Base-by-base conservation (phyloP, 2,113 vertebrate species). In the Cheirogaleus medius region DNA sequence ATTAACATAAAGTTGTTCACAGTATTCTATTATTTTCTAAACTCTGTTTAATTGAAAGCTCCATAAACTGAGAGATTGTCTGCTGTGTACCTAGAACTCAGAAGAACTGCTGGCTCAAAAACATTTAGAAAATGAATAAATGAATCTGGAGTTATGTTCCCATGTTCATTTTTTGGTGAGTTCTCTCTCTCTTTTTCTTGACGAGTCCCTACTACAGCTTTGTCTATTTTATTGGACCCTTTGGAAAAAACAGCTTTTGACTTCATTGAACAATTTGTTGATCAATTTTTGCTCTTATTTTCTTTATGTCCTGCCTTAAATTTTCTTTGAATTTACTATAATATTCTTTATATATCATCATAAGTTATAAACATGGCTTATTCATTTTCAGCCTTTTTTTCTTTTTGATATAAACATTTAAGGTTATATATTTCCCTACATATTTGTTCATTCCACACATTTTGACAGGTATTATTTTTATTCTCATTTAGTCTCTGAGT, bases 401-500 rank as follows among this genome's bases (percentile, higher is more conserved):
- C 21, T 87, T 90, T 91, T 37, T 37, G 82, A 56, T 64, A 12
- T 37, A 74, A 87, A 73, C n/a, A 74, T 47, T 93, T 42, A 91
- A 86, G 32, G 18, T 47, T 83, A 44, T 60, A 42, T 20, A 58
- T 92, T 93, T 89, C 39, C n/a, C 64, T 29, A 12, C 8, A 7
- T 64, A 34, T 74, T 80, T 90, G 20, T 32, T 87, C 8, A 87
- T 63, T 44, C 15, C 15, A 77, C 49, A 76, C 47, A 63, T 97
- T 87, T 71, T 80, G 76, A 87, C 18, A 87, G 2, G 6, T 23
- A 82, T 49, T 82, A 34, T 44, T 96, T 94, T 97, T 37, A 88
- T 86, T 89, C 94, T 92, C 63, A 87, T 85, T 90, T 87, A 86
- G 29, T 82, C 52, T 85, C 71, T 91, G 87, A 89, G 71, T 49